Conservation (phyloP, 2,888 invertebrate species). For the Acanthacorydalis orientalis region DNA sequence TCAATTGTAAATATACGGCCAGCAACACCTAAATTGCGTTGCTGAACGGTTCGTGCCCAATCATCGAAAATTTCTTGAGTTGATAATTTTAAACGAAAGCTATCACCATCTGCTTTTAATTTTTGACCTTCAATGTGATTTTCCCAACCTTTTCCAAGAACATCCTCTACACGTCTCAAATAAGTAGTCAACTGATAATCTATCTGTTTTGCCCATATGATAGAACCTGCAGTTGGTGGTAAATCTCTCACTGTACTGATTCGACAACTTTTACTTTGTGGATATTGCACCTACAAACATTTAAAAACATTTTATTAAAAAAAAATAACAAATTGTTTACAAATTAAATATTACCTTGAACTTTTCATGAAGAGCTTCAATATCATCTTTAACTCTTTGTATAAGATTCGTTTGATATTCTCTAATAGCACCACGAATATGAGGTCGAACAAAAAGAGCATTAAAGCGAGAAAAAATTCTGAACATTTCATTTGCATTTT, state of each 20-base stretch:
- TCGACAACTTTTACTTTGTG: conserved; percentile 82
- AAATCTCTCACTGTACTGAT: conserved; percentile 85
- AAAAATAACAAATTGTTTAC: too few relatives aligned
- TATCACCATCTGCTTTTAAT: conserved; percentile 93
- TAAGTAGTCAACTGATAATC: conserved; percentile 94
- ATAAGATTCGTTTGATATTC: conserved; percentile 99
- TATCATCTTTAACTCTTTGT: conserved; percentile 97
- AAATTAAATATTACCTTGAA: conserved; percentile 55
- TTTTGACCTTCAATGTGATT: conserved; percentile 98
- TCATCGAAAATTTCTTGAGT: conserved; percentile 97
- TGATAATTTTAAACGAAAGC: conserved; percentile 89
- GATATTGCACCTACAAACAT: conserved; percentile 66
- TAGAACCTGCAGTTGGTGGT: conserved; percentile 94
- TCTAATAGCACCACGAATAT: conserved; percentile 95
- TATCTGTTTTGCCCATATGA: conserved; percentile 98
- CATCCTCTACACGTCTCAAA: conserved; percentile 93
- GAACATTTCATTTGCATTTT: conserved; percentile 99
- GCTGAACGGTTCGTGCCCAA: conserved; percentile 90
- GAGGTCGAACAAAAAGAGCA: conserved; percentile 94
- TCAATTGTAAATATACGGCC: conserved; percentile 92
- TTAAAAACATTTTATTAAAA: conserved; percentile 7
- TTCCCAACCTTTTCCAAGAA: conserved; percentile 97
- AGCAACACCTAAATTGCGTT: conserved; percentile 82
- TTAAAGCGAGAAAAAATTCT: conserved; percentile 96
- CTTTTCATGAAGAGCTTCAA: conserved; percentile 93